Evolutionary conservation across 1,140 invertebrate genomes (phyloP).

Genomic region (Brachionus rubens): DNA sequence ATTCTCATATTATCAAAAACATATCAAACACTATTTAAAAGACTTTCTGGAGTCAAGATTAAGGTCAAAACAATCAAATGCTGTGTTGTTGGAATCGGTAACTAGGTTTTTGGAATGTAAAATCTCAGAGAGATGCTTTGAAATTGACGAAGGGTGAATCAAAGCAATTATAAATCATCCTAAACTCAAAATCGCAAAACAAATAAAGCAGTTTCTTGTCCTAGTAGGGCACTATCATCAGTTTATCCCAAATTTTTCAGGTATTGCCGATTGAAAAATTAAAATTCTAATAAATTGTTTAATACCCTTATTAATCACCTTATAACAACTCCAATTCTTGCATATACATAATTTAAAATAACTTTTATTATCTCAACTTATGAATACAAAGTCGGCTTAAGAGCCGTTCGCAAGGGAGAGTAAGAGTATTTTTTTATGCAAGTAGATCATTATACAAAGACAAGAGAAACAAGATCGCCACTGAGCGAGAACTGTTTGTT

Average conservation of each 20-base stretch:
- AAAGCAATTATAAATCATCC: constrained; percentile 46
- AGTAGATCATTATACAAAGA: neutral
- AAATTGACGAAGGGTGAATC: neutral
- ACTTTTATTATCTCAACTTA: too few species aligned
- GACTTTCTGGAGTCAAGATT: constrained; percentile 48
- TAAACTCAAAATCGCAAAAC: constrained; percentile 48
- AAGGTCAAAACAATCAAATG: neutral
- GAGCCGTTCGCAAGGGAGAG: neutral
- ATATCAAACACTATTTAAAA: constrained; percentile 56
- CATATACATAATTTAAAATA: too few species aligned
- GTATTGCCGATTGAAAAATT: constrained; percentile 50
- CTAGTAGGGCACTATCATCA: constrained; percentile 51
- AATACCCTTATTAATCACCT: constrained; percentile 44
- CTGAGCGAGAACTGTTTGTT: too few species aligned
- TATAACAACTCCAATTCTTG: neutral
- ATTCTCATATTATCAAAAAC: constrained; percentile 56
- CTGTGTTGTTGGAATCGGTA: neutral
- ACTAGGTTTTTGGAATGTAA: neutral
- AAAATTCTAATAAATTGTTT: constrained; percentile 50
- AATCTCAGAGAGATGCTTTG: neutral
- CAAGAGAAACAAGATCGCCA: neutral
- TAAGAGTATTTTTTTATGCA: neutral
- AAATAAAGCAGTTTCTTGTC: constrained; percentile 52
- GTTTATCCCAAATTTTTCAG: constrained; percentile 50
- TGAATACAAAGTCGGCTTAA: too few species aligned